Evolutionary conservation across 2,888 invertebrate species (phyloP), one percentile per base, ranked within the genome.

Genomic region (Alloplasta piceator): DNA sequence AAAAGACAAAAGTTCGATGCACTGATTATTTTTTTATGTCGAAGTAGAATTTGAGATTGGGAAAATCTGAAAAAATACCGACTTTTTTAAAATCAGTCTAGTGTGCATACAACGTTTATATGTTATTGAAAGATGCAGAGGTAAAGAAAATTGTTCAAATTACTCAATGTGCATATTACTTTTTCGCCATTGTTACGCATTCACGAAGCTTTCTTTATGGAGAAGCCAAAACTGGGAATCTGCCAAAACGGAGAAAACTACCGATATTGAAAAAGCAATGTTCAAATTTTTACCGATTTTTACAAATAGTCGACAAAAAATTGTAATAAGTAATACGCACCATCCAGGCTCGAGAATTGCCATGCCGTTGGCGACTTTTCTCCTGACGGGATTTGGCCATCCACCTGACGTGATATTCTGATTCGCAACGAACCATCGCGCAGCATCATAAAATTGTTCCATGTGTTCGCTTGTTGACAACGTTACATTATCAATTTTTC

Each of bases 381-480:
- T 94, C 76, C 95, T 94, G 63, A 98, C 98, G 68, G 97, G 97
- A 90, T 98, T 97, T 63, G 97, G 95, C 98, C 99, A 99, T 81
- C 98, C 99, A 61, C 99, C 99, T 16, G 95, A 95, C 85, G 94
- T 94, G 70, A 94, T 91, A 90, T 98, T 96, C 93, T 99, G 99
- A 92, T 96, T 94, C 39, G 94, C 93, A 56, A 97, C 95, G 91
- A 99, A 96, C 99, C 99, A 99, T 87, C 97, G 95, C 60, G 98
- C 98, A 7, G 98, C 97, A 92, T 96, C 96, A 90, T 96, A 96
- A 93, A 99, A 99, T 92, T 98, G 97, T 84, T 96, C 95, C 93
- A 96, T 94, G 93, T 99, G 99, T 89, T 97, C 97, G 84, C 96
- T 96, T 0, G 96, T 95, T 12, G 96, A 94, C 71, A 98, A 92